phyloP scores from a whole-genome alignment of 2,113 vertebrate genomes.

The Chaetodon trifascialis region DNA sequence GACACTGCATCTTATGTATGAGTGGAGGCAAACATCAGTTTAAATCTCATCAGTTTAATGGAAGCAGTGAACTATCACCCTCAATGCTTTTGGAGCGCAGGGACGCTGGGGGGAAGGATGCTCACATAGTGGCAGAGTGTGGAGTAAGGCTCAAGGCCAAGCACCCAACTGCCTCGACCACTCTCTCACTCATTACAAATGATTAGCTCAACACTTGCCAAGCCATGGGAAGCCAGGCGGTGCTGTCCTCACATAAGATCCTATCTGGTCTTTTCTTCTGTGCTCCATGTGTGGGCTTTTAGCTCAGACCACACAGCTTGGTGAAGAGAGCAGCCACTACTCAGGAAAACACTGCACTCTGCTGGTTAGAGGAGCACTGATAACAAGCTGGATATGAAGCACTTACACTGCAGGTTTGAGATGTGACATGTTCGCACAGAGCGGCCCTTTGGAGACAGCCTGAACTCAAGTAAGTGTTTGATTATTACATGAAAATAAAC shows the following conservation, averaged over 20 bases:
- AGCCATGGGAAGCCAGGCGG: not conserved
- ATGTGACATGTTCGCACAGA: not conserved
- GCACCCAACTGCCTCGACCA: not conserved
- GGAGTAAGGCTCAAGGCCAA: not conserved
- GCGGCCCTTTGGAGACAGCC: not conserved
- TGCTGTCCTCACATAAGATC: not conserved
- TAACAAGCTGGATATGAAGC: not conserved
- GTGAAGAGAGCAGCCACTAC: not conserved
- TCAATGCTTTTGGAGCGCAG: conserved; percentile 14
- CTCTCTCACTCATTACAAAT: not conserved
- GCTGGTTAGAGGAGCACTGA: conserved; percentile 10
- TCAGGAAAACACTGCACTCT: conserved; percentile 40
- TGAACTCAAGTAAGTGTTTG: not conserved
- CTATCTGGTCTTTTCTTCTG: not conserved
- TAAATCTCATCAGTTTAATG: conserved; percentile 61
- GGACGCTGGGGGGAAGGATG: not conserved
- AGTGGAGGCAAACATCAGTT: too few relatives aligned
- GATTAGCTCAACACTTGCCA: not conserved
- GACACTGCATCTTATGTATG: conserved; percentile 28
- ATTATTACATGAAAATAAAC: not conserved
- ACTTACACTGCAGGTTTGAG: not conserved
- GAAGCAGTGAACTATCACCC: conserved; percentile 52
- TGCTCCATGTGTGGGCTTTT: not conserved
- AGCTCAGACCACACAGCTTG: conserved; percentile 5
- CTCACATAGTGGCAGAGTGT: not conserved